Evolutionary conservation across 2,797 vertebrate genomes (phyloP).

Genomic region (Nothura maculosa): DNA sequence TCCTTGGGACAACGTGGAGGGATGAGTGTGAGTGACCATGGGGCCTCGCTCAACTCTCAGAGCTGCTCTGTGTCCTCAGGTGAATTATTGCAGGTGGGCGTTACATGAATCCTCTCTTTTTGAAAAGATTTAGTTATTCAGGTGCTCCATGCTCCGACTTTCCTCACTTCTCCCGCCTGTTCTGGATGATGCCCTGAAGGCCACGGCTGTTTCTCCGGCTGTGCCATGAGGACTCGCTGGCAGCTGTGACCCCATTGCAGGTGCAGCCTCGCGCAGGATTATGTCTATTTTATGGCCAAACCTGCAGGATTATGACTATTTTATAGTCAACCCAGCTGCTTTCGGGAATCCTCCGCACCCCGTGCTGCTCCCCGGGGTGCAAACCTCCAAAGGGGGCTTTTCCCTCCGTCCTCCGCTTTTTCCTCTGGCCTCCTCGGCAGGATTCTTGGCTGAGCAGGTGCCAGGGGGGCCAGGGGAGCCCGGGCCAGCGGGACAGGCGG

Average conservation of each 20-base stretch:
- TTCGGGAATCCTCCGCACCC: background rate
- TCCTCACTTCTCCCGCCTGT: background rate
- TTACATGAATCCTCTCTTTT: too few relatives aligned
- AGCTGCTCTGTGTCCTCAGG: background rate
- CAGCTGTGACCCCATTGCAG: background rate
- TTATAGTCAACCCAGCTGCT: background rate
- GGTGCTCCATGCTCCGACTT: background rate
- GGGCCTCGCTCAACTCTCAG: background rate
- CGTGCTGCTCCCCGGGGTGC: rapidly evolving
- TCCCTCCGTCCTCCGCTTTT: background rate
- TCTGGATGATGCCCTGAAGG: rapidly evolving
- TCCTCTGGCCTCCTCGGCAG: too few relatives aligned
- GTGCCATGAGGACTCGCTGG: too few relatives aligned
- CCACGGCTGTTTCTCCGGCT: background rate
- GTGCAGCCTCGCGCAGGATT: background rate
- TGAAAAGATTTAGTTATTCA: background rate
- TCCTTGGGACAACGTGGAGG: rapidly evolving
- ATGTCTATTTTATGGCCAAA: background rate
- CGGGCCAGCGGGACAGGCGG: constrained; percentile 29
- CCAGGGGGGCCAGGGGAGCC: background rate
- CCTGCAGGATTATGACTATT: background rate
- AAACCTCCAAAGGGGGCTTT: background rate
- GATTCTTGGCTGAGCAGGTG: background rate
- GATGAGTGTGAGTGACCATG: rapidly evolving
- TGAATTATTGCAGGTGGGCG: background rate